Evolutionary conservation across 2,888 invertebrate genomes (phyloP), one percentile per base, ranked within the genome.

Genomic region (Amphiduros pacificus): DNA sequence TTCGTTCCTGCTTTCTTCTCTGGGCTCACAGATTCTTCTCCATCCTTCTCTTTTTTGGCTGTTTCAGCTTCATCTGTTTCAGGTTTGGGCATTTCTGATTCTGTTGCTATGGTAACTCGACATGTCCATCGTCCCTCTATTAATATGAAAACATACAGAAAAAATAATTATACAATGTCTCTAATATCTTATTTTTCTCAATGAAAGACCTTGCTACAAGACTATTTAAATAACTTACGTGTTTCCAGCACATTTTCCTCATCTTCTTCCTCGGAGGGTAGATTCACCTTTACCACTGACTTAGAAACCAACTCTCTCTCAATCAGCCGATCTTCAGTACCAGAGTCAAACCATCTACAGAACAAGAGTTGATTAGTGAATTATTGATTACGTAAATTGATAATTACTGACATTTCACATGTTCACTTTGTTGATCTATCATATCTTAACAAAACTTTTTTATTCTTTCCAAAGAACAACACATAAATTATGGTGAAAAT

Each of bases 291-390:
- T 36, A 53, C 32, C 17, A 32, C 32, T 3, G 53, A 36, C 9
- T 26, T 26, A 2, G 44, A 6, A 5, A 44, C 4, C 17, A 59
- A 31, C 28, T 73, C 74, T 56, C 75, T 55, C 26, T 68, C 68
- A 27, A 70, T 75, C 61, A 66, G 60, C 20, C 67, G 64, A 52
- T 77, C 77, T 24, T 72, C 74, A 54, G 74, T 69, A 11, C 70
- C 71, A 20, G 65, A 62, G 56, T 76, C 75, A 40, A 77, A 62
- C 77, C 77, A 77, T 58, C 70, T 31, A 6, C 20, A 20, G 17
- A 32, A 51, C 4, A 51, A 51, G 51, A 58, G n/a, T n/a, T n/a
- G n/a, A n/a, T n/a, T n/a, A n/a, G n/a, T n/a, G n/a, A n/a, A n/a
- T n/a, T n/a, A n/a, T n/a, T n/a, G n/a, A n/a, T n/a, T n/a, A n/a